Evolutionary conservation across 1,140 invertebrate species (phyloP).

Genomic region (Papilio aristodemus): DNA sequence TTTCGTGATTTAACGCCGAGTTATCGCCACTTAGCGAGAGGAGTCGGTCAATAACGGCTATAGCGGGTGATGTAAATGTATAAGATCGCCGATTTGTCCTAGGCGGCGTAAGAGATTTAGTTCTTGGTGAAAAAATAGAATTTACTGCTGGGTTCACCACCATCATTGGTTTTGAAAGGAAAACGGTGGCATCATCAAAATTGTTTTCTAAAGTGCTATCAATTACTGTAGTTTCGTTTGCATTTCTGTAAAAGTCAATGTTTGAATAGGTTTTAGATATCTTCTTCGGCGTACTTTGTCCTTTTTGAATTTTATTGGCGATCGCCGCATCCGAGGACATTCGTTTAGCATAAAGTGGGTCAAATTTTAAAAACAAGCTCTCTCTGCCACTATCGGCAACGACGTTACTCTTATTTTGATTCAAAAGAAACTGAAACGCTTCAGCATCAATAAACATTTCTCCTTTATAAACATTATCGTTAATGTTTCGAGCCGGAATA

Average conservation of each 20-base stretch:
- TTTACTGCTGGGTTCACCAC: slow-evolving; percentile 69
- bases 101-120: slow-evolving; percentile 53
- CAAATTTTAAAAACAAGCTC: slow-evolving; percentile 74
- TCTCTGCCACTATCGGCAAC: slow-evolving; percentile 71
- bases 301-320: slow-evolving; percentile 58
- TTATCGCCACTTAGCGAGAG: slow-evolving; percentile 65
- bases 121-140: slow-evolving; percentile 53
- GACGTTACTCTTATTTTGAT: slow-evolving; percentile 66
- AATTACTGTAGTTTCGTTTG: slow-evolving; percentile 40
- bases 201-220: slow-evolving; percentile 38
- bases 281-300: slow-evolving; percentile 64
- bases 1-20: slow-evolving; percentile 51
- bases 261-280: slow-evolving; percentile 25
- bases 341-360: slow-evolving; percentile 71
- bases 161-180: slow-evolving; percentile 69
- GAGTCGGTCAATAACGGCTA: slow-evolving; percentile 74
- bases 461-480: slow-evolving; percentile 52
- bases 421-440: slow-evolving; percentile 70
- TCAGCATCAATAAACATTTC: slow-evolving; percentile 75
- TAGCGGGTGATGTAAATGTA: slow-evolving; percentile 72
- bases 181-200: slow-evolving; percentile 51
- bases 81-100: slow-evolving; percentile 65
- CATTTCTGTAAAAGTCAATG: slow-evolving; percentile 31
- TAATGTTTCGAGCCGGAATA: slow-evolving; percentile 44
- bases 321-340: slow-evolving; percentile 63